Base-by-base conservation (phyloP, 2,888 invertebrate species). In the Scaptomyza cyrtandrae region DNA sequence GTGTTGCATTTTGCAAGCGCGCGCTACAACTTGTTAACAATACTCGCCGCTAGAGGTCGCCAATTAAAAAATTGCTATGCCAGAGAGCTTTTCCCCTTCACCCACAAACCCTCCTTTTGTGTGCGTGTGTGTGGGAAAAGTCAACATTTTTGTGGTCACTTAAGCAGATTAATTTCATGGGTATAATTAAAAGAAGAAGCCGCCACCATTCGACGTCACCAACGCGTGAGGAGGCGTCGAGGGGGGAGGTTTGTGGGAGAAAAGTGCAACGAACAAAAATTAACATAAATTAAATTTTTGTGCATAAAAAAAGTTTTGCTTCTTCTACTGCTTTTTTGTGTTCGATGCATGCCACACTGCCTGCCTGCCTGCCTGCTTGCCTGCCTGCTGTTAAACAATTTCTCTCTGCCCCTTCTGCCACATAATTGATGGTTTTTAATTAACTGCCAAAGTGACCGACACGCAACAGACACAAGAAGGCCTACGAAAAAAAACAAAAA, bases 111-210 rank as follows among this genome's bases (percentile, higher is more conserved):
- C 13, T 7, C 29, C 29, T 29, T 3, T 27, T 29, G 29, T 43
- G 66, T 49, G 52, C 55, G 44, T 46, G 68, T 52, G 68, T 67
- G 70, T 60, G 58, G 63, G 37, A 45, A 76, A 76, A 87, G 85
- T 85, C 87, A 82, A 87, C 85, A 86, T 87, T 87, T 87, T 87
- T 86, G 87, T 87, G 85, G 85, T 80, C 85, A 87, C 85, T 86
- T 86, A 86, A 86, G 85, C 87, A 87, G 85, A 86, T 86, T 86
- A 86, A 86, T 87, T 87, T 82, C 85, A 82, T 76, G 85, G 78
- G 71, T 77, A 80, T 86, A 87, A 85, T 87, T 80, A 85, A 85
- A 86, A 84, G 73, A 86, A 84, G 81, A 86, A 84, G 82, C 75
- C 70, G 50, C 65, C 37, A 7, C 7, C 37, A 6, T 31, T 5